These are phyloP conservation scores for Daphoenositta chrysoptera DNA, from an alignment of 2,113 vertebrate genomes.

Conservation along the genomic window DNA sequence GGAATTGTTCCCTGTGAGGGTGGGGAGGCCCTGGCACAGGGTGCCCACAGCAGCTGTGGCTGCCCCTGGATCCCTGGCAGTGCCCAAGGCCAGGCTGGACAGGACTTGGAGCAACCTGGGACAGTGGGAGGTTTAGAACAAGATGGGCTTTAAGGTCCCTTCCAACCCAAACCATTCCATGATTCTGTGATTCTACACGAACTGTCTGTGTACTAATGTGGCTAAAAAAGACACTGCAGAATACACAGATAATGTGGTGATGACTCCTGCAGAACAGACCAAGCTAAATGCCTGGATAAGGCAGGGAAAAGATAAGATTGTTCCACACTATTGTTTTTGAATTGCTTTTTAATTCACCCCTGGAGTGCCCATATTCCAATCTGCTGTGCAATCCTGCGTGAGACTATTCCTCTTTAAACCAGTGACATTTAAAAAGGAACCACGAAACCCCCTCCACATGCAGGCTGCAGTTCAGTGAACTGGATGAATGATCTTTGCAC, in stretches of 20 bases:
- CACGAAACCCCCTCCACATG: neutral
- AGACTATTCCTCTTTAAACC: slow-evolving; percentile 17
- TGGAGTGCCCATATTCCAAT: neutral
- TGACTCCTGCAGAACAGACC: neutral
- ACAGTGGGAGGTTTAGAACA: neutral
- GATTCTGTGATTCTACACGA: neutral
- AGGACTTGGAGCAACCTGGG: neutral
- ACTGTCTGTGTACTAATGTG: neutral
- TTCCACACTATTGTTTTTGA: neutral
- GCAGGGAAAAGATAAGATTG: neutral
- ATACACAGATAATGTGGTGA: neutral
- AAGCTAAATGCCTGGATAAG: slow-evolving; percentile 5
- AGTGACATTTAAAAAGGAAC: slow-evolving; percentile 7
- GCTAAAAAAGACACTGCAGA: neutral
- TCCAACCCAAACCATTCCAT: neutral
- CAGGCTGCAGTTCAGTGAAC: slow-evolving; percentile 45
- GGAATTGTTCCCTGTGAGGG: neutral
- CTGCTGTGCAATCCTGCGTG: neutral
- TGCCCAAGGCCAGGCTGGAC: neutral
- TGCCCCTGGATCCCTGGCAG: neutral
- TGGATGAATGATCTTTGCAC: slow-evolving; percentile 49
- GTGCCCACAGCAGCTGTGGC: neutral
- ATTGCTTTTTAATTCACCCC: slow-evolving; percentile 48
- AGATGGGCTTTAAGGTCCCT: neutral
- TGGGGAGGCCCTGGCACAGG: neutral